phyloP scores from a whole-genome alignment of 1,140 invertebrate species.

The Gonatopus flavifemur region DNA sequence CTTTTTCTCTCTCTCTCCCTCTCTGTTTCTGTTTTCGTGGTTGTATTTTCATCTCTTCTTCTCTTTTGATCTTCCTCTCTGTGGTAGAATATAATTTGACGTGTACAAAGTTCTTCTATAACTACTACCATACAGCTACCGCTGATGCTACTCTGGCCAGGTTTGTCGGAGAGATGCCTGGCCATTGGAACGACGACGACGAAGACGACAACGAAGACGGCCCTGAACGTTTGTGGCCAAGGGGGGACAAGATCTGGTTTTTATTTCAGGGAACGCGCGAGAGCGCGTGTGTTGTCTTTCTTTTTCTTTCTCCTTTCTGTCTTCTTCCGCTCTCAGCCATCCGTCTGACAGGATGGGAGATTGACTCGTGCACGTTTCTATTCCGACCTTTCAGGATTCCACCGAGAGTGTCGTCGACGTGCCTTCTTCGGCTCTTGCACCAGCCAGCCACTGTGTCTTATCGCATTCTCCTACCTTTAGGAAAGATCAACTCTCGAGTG shows the following conservation, averaged over 20 bases:
- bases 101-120: constrained; percentile 11
- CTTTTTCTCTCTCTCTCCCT: too few relatives aligned
- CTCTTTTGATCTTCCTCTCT: too few relatives aligned
- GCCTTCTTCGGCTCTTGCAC: not conserved
- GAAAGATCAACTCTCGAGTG: too few relatives aligned
- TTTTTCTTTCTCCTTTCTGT: constrained; percentile 9
- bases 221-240: too few relatives aligned
- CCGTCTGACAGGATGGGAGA: constrained; percentile 28
- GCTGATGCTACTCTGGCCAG: not conserved
- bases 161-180: not conserved
- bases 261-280: constrained; percentile 27
- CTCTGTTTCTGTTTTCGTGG: too few relatives aligned
- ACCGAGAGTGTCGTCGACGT: constrained; percentile 16
- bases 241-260: constrained; percentile 28
- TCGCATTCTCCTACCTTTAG: too few relatives aligned
- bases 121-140: constrained; percentile 3
- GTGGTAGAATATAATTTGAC: constrained; percentile 20
- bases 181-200: too few relatives aligned
- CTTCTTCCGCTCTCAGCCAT: constrained; percentile 11
- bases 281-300: too few relatives aligned
- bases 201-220: constrained; percentile 11
- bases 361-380: constrained; percentile 44
- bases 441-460: not conserved
- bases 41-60: too few relatives aligned
- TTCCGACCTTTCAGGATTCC: constrained; percentile 26